These are phyloP conservation scores for Morinoia aosen DNA, from an alignment of 2,888 invertebrate species.

Conservation along the genomic window DNA sequence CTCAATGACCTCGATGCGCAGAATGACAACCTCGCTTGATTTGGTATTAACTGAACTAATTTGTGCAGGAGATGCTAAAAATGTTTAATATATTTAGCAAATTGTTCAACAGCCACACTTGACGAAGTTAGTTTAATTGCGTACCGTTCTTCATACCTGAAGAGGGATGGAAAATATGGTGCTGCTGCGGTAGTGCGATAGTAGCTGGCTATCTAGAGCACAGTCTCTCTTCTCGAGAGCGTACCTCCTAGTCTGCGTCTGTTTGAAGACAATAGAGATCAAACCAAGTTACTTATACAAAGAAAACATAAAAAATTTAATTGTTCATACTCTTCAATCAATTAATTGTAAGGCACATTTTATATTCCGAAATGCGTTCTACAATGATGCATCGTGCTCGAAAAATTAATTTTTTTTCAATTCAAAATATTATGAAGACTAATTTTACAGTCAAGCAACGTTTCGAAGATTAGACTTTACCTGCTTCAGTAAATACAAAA, in stretches of 20 bases:
- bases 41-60: neutral
- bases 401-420: neutral
- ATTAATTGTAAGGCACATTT: no score
- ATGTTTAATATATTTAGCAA: neutral
- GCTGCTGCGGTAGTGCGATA: neutral
- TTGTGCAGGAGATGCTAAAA: neutral
- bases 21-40: neutral
- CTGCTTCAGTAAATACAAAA: neutral
- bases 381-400: neutral
- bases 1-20: slow-evolving; percentile 1
- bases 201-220: neutral
- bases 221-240: neutral
- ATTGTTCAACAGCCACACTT: neutral
- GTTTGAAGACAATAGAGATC: neutral
- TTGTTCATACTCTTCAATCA: no score
- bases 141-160: no score
- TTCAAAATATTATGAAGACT: no score
- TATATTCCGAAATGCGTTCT: neutral
- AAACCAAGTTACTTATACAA: no score
- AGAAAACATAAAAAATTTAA: no score
- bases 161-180: no score
- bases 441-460: neutral
- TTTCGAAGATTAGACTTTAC: neutral
- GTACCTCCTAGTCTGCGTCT: neutral
- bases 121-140: neutral